phyloP scores from a whole-genome alignment of 2,888 invertebrate genomes.

The Lycaena phlaeas region DNA sequence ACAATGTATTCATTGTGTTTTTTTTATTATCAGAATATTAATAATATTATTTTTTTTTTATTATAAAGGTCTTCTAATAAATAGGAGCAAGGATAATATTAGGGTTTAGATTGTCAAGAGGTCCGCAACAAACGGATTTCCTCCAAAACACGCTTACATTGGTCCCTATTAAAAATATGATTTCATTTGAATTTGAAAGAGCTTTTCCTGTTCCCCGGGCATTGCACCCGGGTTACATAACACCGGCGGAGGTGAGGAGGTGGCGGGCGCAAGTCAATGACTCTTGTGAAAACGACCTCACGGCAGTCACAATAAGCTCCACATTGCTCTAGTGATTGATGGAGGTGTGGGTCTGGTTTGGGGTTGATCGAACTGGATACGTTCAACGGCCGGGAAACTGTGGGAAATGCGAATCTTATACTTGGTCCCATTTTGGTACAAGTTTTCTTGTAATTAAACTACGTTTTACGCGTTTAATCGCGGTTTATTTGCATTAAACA shows the following conservation, averaged over 20 bases:
- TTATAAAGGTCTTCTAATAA: too few relatives aligned
- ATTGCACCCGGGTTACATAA: constrained; percentile 68
- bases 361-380: constrained; percentile 64
- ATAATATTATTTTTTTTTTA: too few relatives aligned
- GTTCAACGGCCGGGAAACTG: constrained; percentile 48
- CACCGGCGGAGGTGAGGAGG: constrained; percentile 49
- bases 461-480: too few relatives aligned
- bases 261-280: constrained; percentile 29
- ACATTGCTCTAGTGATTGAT: constrained; percentile 49
- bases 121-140: too few relatives aligned
- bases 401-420: too few relatives aligned
- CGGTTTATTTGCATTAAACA: background rate
- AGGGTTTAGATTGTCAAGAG: too few relatives aligned
- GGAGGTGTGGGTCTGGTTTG: constrained; percentile 32
- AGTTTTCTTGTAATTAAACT: too few relatives aligned
- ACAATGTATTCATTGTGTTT: too few relatives aligned
- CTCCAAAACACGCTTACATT: too few relatives aligned
- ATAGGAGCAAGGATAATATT: too few relatives aligned
- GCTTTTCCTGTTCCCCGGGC: constrained; percentile 53
- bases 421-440: too few relatives aligned
- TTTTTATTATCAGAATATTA: too few relatives aligned
- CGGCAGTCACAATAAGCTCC: constrained; percentile 30
- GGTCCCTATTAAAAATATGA: background rate
- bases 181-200: background rate
- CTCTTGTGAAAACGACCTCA: constrained; percentile 37